Percentiles rank a stretch among this genome's conserved stretches.
These are phyloP conservation scores for Tethya wilhelma DNA, from an alignment of 37 sponge, comb jelly and placozoan genomes.

Conservation along the genomic window DNA sequence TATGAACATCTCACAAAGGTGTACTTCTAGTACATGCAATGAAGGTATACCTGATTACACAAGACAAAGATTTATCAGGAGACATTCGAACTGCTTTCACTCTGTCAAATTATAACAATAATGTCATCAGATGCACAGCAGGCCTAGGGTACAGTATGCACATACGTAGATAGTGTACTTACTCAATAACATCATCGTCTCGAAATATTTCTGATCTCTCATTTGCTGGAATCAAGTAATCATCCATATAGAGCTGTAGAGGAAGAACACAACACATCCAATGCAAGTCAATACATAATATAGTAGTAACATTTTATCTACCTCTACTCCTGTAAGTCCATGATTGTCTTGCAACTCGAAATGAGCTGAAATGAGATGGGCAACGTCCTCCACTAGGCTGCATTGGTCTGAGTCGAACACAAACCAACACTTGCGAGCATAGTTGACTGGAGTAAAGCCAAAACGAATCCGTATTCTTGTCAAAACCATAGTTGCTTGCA, in stretches of 20 bases:
- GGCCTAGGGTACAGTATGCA: too few species aligned
- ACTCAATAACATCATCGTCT: conserved; percentile 60
- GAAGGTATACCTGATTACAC: not conserved
- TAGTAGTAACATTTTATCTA: not conserved
- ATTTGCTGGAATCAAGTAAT: conserved; percentile 45
- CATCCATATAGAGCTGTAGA: conserved; percentile 54
- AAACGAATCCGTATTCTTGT: conserved; percentile 40
- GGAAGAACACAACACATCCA: not conserved
- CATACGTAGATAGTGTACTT: conserved; percentile 1
- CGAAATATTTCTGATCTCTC: conserved; percentile 32
- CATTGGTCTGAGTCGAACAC: conserved; percentile 34
- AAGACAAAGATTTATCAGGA: not conserved
- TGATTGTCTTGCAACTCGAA: conserved; percentile 29
- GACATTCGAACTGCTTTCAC: not conserved
- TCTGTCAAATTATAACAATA: not conserved
- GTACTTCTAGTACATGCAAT: not conserved
- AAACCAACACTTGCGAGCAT: conserved; percentile 56
- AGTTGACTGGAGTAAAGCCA: conserved; percentile 36
- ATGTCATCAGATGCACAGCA: too few species aligned
- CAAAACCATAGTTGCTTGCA: not conserved
- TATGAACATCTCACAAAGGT: too few species aligned
- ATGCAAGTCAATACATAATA: too few species aligned
- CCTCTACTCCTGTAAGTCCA: conserved; percentile 56
- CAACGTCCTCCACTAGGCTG: conserved; percentile 48
- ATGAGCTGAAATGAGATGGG: conserved; percentile 31